These are phyloP conservation scores for Drosophila elegans DNA, from an alignment of 1,140 invertebrate genomes.

Conservation along the genomic window DNA sequence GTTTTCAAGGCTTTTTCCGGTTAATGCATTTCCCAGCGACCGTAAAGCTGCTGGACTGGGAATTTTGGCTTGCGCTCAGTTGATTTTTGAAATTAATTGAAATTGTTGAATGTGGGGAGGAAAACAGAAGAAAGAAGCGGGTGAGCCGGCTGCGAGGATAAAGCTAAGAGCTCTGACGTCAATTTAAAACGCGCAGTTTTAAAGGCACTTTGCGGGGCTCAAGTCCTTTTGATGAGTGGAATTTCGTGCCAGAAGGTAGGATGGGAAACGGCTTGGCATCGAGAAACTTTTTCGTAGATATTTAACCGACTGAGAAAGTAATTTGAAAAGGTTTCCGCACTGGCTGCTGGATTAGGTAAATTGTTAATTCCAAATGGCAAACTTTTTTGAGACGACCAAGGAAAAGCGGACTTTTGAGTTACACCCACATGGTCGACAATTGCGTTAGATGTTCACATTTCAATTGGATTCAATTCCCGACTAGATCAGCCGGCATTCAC, in stretches of 20 bases:
- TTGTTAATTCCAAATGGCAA: conserved; percentile 37
- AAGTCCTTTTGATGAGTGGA: conserved; percentile 23
- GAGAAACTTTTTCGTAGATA: conserved; percentile 30
- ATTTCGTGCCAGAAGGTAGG: background rate
- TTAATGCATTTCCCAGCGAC: conserved; percentile 42
- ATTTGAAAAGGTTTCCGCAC: conserved; percentile 38
- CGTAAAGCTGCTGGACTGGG: conserved; percentile 20
- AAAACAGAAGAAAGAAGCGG: conserved; percentile 14
- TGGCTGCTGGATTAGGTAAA: conserved; percentile 36
- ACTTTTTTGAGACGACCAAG: background rate
- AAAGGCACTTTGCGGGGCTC: conserved; percentile 27
- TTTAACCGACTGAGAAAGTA: conserved; percentile 39
- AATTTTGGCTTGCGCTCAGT: conserved; percentile 58
- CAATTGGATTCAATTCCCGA: conserved; percentile 20
- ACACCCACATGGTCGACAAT: background rate
- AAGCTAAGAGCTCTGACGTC: conserved; percentile 58
- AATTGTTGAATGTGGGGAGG: conserved; percentile 50
- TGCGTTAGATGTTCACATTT: conserved; percentile 3
- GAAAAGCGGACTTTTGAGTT: background rate
- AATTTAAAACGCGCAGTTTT: conserved; percentile 65
- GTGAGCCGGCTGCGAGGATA: conserved; percentile 29
- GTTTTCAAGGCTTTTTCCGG: conserved; percentile 21
- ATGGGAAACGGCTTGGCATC: conserved; percentile 16
- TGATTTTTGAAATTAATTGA: conserved; percentile 80
- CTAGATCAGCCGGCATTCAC: conserved; percentile 5